These are phyloP conservation scores for Argyrosomus regius DNA, from an alignment of 2,797 vertebrate genomes.

Conservation along the genomic window DNA sequence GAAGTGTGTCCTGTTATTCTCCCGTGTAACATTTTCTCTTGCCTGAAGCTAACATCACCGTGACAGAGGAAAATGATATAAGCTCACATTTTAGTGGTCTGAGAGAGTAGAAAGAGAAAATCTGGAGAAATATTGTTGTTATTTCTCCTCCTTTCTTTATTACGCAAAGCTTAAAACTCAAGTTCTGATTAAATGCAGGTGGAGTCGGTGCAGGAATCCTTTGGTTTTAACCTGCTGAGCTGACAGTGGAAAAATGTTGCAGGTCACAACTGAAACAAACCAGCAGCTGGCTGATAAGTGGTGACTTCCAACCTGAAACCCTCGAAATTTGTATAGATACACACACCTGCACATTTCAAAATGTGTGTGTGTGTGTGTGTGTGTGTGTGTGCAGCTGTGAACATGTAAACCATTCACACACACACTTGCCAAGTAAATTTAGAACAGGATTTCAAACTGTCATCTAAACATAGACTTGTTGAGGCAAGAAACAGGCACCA, in stretches of 20 bases:
- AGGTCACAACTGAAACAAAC: not conserved
- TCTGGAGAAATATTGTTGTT: not conserved
- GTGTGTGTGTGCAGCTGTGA: conserved; percentile 39
- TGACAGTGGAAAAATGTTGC: not conserved
- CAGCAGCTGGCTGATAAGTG: conserved; percentile 10
- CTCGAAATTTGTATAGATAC: conserved; percentile 42
- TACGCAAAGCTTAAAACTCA: not conserved
- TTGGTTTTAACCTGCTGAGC: not conserved
- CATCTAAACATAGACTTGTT: not conserved
- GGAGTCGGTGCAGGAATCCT: not conserved
- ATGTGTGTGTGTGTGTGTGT: conserved; percentile 1
- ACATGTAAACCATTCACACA: conserved; percentile 5
- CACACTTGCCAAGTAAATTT: not conserved
- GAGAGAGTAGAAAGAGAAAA: not conserved
- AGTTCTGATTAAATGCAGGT: not conserved
- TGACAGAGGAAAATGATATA: not conserved
- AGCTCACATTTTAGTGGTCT: not conserved
- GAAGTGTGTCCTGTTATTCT: not conserved
- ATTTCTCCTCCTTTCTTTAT: not conserved
- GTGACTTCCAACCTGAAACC: conserved; percentile 29
- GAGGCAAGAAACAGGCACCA: not conserved
- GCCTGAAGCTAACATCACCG: not conserved
- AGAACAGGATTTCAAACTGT: not conserved
- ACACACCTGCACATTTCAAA: conserved; percentile 41
- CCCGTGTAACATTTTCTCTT: not conserved